Conservation (phyloP, 2,888 invertebrate species). For the Octodonta nipae region DNA sequence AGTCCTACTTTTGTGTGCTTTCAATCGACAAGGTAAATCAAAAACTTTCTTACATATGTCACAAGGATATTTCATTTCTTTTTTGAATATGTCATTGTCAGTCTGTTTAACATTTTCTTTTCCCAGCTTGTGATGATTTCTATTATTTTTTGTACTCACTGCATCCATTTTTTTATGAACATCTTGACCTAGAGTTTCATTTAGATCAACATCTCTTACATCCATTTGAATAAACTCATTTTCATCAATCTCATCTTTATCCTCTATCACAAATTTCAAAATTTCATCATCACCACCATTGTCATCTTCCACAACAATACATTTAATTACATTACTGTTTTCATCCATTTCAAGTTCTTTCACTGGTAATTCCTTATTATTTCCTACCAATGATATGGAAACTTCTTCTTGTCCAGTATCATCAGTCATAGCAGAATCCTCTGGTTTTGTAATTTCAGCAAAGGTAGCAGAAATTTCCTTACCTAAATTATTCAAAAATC, state of each 20-base stretch:
- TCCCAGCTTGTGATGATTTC: slow-evolving; percentile 3
- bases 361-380: slow-evolving; percentile 7
- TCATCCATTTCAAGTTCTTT: slow-evolving; percentile 9
- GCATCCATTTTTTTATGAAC: slow-evolving; percentile 3
- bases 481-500: not conserved
- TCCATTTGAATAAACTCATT: slow-evolving; percentile 9
- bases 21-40: slow-evolving; percentile 7
- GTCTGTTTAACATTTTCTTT: slow-evolving; percentile 4
- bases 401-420: too few relatives aligned
- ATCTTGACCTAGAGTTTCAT: slow-evolving; percentile 9
- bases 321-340: slow-evolving; percentile 8
- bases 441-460: too few relatives aligned
- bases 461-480: not conserved
- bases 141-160: slow-evolving; percentile 3
- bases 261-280: slow-evolving; percentile 3
- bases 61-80: slow-evolving; percentile 12
- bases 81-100: slow-evolving; percentile 9
- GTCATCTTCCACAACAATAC: slow-evolving; percentile 7
- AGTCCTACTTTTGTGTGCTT: slow-evolving; percentile 11
- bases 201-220: slow-evolving; percentile 7
- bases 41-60: slow-evolving; percentile 13
- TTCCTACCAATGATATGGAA: slow-evolving; percentile 4
- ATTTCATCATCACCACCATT: slow-evolving; percentile 5
- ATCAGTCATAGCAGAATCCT: too few relatives aligned
- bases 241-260: slow-evolving; percentile 5